A percentile compares a stretch with the other conserved stretches of the same genome.
Evolutionary conservation across 1,140 invertebrate genomes (phyloP).

Genomic region (Ostrea denselamellosa): DNA sequence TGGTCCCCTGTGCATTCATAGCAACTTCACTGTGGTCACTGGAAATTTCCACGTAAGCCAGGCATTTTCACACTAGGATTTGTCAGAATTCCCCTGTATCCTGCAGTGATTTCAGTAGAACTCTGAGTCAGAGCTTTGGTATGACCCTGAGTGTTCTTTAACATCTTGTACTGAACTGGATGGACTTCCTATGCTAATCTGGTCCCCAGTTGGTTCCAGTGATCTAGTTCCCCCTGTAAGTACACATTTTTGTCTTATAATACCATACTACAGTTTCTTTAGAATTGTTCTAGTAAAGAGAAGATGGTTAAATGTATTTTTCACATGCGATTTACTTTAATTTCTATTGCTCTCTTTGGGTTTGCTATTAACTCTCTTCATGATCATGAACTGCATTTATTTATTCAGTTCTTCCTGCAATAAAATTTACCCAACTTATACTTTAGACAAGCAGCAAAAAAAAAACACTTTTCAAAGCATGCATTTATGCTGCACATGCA

Average conservation of each 20-base stretch:
- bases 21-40: not conserved
- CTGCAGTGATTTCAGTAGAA: slow-evolving; percentile 69
- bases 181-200: slow-evolving; percentile 57
- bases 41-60: not conserved
- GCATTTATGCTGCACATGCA: too few species aligned
- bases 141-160: slow-evolving; percentile 71
- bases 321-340: not conserved
- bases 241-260: not conserved
- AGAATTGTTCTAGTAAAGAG: not conserved
- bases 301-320: not conserved
- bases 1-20: slow-evolving; percentile 6
- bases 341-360: not conserved
- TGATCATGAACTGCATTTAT: too few species aligned
- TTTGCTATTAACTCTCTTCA: not conserved
- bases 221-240: slow-evolving; percentile 62
- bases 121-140: slow-evolving; percentile 78
- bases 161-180: slow-evolving; percentile 64
- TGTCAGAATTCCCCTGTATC: not conserved
- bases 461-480: too few species aligned
- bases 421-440: too few species aligned
- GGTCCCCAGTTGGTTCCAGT: slow-evolving; percentile 53
- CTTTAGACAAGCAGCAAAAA: too few species aligned
- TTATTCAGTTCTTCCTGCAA: too few species aligned
- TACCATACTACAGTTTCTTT: not conserved
- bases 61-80: not conserved